Evolutionary conservation across 1,140 invertebrate genomes (phyloP), one percentile per base, ranked within the genome.

Genomic region (silkworm (Bombyx mori)): DNA sequence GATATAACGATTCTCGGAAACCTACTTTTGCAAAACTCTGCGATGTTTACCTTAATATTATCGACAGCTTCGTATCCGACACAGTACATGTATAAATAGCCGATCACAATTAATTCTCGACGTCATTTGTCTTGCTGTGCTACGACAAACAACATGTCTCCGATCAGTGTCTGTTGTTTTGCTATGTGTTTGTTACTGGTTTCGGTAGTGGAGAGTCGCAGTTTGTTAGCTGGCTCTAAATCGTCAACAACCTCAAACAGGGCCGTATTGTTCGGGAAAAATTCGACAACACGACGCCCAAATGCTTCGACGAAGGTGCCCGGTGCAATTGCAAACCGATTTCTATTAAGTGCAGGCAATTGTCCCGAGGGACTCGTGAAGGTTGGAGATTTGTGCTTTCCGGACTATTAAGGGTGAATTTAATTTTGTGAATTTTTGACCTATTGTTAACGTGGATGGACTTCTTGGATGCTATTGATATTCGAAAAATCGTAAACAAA

Each of bases 291-390:
- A 5, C 26, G 4, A 35, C 26, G 26, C 4, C 26, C 26, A 35
- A 35, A 35, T 2, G 26, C 4, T 2, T 3, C 26, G 26, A 35
- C 26, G 26, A 35, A 35, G 26, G 26, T 35, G 42, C 5, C 49
- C 22, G 7, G 7, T 51, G 42, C 6, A 51, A 9, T 6, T 8
- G 8, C 2, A 51, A 51, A 22, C 6, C 18, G 12, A 26, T 51
- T 8, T 35, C 18, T 18, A 26, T 22, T 51, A 7, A 8, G 22
- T 6, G 7, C 49, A 22, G 49, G 18, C 18, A 51, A 22, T 1
- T 51, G 49, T 51, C 49, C 49, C 3, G n/a, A 8, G 22, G 49
- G 49, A 26, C 42, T 26, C 49, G 49, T 51, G 22, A 51, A 26
- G 18, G 3, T 7, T 8, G 18, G 18, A 8, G 12, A 51, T 26